phyloP scores from a whole-genome alignment of 2,113 vertebrate genomes.

The Petrocephalus zakoni region DNA sequence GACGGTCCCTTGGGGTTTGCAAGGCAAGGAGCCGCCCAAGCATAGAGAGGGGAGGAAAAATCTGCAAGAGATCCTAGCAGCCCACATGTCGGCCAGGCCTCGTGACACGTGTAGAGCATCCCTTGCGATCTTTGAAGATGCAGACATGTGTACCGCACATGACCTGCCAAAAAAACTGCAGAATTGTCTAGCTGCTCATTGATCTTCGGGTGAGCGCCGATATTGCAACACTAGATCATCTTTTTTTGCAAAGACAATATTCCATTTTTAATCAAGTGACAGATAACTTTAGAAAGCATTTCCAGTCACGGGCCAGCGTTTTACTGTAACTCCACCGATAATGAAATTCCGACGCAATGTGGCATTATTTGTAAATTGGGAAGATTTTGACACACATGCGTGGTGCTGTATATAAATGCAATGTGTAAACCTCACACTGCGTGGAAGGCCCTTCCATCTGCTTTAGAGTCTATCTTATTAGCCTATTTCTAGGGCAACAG shows the following conservation, averaged over 20 bases:
- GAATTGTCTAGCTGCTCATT: conserved; percentile 37
- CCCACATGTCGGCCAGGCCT: conserved; percentile 52
- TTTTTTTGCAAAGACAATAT: background rate
- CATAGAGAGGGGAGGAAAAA: conserved; percentile 18
- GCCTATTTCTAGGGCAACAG: background rate
- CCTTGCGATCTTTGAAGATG: conserved; percentile 60
- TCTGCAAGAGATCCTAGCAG: conserved; percentile 29
- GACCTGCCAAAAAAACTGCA: conserved; percentile 51
- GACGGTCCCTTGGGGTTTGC: background rate
- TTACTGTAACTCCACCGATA: background rate
- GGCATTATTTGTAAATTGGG: background rate
- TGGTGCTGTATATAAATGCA: background rate
- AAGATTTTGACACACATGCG: no score
- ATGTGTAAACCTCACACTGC: background rate
- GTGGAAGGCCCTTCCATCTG: background rate
- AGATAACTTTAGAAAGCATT: background rate
- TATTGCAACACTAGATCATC: background rate
- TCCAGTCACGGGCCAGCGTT: background rate
- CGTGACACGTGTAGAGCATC: conserved; percentile 56
- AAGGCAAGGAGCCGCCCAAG: no score
- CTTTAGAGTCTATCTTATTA: background rate
- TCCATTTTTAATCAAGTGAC: background rate
- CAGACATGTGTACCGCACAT: conserved; percentile 59
- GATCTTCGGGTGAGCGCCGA: conserved; percentile 39
- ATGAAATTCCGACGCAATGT: background rate